Percentiles rank a stretch among this genome's conserved stretches.
These are phyloP conservation scores for Drosophila mulleri DNA, from an alignment of 2,888 invertebrate species.

Conservation along the genomic window DNA sequence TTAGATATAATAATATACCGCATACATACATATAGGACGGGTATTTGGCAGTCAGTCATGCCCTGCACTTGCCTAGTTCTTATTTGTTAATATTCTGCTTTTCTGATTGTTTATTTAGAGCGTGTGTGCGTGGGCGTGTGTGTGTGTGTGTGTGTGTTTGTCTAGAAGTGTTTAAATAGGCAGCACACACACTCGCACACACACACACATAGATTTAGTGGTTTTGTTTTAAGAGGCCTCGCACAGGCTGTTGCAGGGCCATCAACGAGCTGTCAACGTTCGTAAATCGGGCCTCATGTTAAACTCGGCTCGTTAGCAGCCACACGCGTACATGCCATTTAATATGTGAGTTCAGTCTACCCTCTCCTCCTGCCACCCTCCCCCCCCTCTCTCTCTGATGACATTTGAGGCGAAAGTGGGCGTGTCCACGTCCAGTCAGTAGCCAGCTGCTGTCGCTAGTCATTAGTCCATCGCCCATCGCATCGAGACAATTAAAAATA, in stretches of 20 bases:
- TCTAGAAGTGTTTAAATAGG: constrained; percentile 56
- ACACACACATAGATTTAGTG: constrained; percentile 42
- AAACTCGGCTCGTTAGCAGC: constrained; percentile 55
- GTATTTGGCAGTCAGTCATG: neutral
- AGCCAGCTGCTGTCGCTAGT: constrained; percentile 7
- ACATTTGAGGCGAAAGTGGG: constrained; percentile 28
- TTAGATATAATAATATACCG: too few relatives aligned
- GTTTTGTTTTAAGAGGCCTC: constrained; percentile 57
- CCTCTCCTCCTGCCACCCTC: neutral
- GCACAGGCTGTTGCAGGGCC: constrained; percentile 20
- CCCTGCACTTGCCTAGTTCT: neutral
- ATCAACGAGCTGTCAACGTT: constrained; percentile 25
- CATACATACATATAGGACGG: too few relatives aligned
- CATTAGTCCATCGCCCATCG: constrained; percentile 50
- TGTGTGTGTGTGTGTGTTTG: constrained; percentile 22
- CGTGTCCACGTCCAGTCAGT: neutral
- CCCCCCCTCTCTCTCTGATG: neutral
- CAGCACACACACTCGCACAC: constrained; percentile 21
- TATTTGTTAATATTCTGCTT: constrained; percentile 63
- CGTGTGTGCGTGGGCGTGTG: constrained; percentile 5
- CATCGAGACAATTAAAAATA: constrained; percentile 69
- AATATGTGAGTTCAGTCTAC: constrained; percentile 49
- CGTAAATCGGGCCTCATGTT: constrained; percentile 56
- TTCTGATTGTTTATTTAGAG: constrained; percentile 69
- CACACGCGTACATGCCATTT: constrained; percentile 61